Evolutionary conservation across 2,797 vertebrate species (phyloP), one percentile per base, ranked within the genome.

Genomic region (Sebastes jordani): DNA sequence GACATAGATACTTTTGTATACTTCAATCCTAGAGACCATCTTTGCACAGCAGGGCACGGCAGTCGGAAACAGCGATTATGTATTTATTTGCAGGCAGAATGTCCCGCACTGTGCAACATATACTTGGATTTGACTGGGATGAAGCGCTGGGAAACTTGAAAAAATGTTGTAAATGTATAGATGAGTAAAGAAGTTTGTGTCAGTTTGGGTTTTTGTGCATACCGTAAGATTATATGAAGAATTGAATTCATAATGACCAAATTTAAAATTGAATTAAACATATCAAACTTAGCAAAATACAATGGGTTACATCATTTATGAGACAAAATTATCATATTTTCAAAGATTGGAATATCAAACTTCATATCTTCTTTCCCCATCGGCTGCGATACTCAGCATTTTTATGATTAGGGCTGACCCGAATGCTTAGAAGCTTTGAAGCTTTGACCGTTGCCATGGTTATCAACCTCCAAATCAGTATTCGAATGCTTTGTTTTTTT

Each of bases 1-100:
- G 66, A 80, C 72, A 73, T 61, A 82, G 78, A 81, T 74, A 87
- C 20, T 66, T 80, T 76, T 70, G 68, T 81, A 18, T 64, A 63
- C 9, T 8, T n/a, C 27, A 49, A 80, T 83, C 54, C 78, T 42
- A 10, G 16, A 62, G 68, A 46, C 10, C 38, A 11, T 73, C 59
- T 74, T 64, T 74, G 42, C 74, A 64, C 59, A 75, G 62, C 58
- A 10, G 29, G 63, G 16, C 23, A 30, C 7, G 1, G n/a, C 30
- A 2, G 56, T 42, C 30, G 1, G 23, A 70, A 60, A 52, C 8
- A 13, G 6, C 3, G 20, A 11, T 66, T 14, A 42, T 64, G 29
- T 16, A n/a, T 73, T 65, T 42, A 60, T 80, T 38, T 69, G n/a
- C n/a, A 8, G 11, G 4, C 11, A 59, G 25, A 66, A 20, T 49